A percentile compares a stretch with the other conserved stretches of the same genome.
phyloP scores from a whole-genome alignment of 2,797 vertebrate genomes.

The Sciurus vulgaris region DNA sequence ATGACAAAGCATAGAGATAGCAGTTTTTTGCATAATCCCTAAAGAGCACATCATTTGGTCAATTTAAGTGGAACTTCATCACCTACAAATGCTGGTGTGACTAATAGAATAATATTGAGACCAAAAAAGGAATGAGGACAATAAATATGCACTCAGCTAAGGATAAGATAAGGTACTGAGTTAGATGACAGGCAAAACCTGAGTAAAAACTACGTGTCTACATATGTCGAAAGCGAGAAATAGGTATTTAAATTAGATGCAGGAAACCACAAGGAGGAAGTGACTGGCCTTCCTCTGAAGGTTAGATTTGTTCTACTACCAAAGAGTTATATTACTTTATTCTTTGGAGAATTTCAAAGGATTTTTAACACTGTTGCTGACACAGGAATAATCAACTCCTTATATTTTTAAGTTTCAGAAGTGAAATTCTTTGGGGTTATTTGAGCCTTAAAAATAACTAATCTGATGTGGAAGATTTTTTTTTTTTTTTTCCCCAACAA shows the following conservation, averaged over 20 bases:
- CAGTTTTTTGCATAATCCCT: conserved; percentile 39
- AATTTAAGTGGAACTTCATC: conserved; percentile 68
- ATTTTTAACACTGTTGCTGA: not conserved
- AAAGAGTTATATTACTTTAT: not conserved
- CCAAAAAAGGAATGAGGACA: not conserved
- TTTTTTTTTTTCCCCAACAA: not conserved
- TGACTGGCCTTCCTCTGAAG: not conserved
- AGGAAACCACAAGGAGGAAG: not conserved
- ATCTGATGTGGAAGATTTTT: not conserved
- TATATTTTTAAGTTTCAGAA: not conserved
- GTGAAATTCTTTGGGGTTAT: not conserved
- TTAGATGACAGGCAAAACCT: not conserved
- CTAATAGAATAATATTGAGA: conserved; percentile 20
- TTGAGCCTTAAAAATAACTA: not conserved
- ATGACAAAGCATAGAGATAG: conserved; percentile 55
- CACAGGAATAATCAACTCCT: not conserved
- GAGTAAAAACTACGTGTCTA: not conserved
- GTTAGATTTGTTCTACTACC: not conserved
- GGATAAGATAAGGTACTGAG: not conserved
- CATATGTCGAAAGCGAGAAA: conserved; percentile 10
- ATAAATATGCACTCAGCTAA: not conserved
- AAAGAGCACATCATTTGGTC: conserved; percentile 48
- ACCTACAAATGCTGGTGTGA: not conserved
- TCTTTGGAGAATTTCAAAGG: conserved; percentile 30
- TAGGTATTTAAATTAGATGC: conserved; percentile 21